Conservation (phyloP, 1,140 invertebrate genomes). For the Dreissena polymorpha region DNA sequence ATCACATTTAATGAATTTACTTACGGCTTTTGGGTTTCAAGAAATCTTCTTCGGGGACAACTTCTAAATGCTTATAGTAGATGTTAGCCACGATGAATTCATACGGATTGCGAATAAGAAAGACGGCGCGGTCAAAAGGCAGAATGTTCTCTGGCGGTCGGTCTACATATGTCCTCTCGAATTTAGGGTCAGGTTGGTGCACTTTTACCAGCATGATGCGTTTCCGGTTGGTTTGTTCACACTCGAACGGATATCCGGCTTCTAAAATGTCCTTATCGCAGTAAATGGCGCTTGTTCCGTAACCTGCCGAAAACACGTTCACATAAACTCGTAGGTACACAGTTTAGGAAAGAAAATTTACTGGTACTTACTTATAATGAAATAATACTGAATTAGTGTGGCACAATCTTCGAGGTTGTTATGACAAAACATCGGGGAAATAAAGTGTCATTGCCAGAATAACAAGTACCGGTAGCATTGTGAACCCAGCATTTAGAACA, state of each 20-base stretch:
- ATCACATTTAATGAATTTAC: background rate
- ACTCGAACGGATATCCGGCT: conserved; percentile 19
- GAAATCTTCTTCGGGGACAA: conserved; percentile 1
- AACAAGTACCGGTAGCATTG: too few relatives aligned
- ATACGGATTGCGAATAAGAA: conserved; percentile 23
- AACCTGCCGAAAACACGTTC: background rate
- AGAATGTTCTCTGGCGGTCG: background rate
- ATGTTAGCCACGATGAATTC: conserved; percentile 20
- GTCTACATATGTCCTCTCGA: background rate
- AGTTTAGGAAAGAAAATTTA: too few relatives aligned
- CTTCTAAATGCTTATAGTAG: background rate
- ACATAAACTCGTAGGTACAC: too few relatives aligned
- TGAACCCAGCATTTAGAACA: too few relatives aligned
- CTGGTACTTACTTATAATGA: too few relatives aligned
- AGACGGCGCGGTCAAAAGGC: background rate
- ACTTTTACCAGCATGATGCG: background rate
- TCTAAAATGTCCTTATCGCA: background rate
- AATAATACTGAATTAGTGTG: too few relatives aligned
- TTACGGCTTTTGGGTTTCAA: background rate
- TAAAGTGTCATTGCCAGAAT: too few relatives aligned
- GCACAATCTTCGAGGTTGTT: too few relatives aligned
- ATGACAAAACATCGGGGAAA: too few relatives aligned
- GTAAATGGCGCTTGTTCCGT: conserved; percentile 2
- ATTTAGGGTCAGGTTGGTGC: background rate
- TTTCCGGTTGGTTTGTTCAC: background rate